These are phyloP conservation scores for Eurosta solidaginis DNA, from an alignment of 1,140 invertebrate genomes.

Conservation along the genomic window DNA sequence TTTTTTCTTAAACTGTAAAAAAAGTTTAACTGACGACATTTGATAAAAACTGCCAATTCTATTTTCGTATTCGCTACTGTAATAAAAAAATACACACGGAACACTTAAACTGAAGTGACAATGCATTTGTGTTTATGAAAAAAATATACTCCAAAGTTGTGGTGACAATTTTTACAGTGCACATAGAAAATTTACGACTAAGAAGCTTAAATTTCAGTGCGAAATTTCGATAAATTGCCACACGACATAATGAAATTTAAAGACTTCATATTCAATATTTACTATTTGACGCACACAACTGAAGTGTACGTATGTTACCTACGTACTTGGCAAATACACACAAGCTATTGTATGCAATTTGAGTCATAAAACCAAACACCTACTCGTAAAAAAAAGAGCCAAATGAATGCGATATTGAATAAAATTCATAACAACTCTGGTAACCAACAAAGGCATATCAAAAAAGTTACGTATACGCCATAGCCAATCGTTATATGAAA, in stretches of 20 bases:
- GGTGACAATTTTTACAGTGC: too few species aligned
- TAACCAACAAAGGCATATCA: background rate
- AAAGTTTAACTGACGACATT: too few species aligned
- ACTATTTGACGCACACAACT: too few species aligned
- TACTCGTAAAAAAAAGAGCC: background rate
- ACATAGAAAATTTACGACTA: conserved; percentile 1
- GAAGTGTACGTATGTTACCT: background rate
- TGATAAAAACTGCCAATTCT: too few species aligned
- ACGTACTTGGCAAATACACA: background rate
- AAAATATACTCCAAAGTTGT: too few species aligned
- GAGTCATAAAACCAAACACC: background rate
- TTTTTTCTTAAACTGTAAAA: too few species aligned
- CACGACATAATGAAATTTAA: background rate
- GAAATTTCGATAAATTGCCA: background rate
- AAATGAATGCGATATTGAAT: background rate
- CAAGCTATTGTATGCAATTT: background rate
- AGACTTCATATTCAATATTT: background rate
- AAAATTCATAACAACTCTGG: conserved; percentile 5
- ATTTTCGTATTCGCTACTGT: too few species aligned
- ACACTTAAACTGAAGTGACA: too few species aligned
- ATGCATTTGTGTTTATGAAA: too few species aligned
- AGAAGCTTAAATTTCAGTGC: background rate
- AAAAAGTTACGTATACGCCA: background rate
- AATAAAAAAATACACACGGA: too few species aligned
- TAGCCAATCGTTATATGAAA: background rate